Evolutionary conservation across 2,113 vertebrate genomes (phyloP), one percentile per base, ranked within the genome.

Genomic region (Phoenicopterus ruber): DNA sequence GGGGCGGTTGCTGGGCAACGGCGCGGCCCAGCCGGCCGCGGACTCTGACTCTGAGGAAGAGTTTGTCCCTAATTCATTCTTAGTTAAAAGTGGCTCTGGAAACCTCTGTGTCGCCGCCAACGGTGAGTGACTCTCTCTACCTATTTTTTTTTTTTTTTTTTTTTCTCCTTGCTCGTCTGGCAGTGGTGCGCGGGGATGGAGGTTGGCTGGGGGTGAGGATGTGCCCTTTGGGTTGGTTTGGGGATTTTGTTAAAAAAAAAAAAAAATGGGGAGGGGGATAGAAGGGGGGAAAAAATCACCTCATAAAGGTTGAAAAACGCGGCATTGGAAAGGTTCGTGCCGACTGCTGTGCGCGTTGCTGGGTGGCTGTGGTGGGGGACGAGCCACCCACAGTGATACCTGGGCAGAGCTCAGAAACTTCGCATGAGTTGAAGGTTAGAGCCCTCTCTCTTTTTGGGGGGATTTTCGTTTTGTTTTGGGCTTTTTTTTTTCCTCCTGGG

Each of bases 21-120:
- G 98, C 98, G 99, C 98, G 98, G 98, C 98, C 98, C 99, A 98
- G 98, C 98, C 99, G 98, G 98, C 98, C 99, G 99, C 98, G 98
- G 99, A 99, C 98, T 99, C 99, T 98, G 99, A 99, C 98, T 99
- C 99, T 98, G 99, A 99, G 96, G 99, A 99, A 98, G 99, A 99
- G 98, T 99, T 99, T 99, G 99, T 98, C 98, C 99, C 99, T 97
- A 98, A 99, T 98, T 99, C 99, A 97, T 99, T 99, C 99, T 99
- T 99, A 99, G 99, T 99, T 99, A 99, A 99, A 98, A 99, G 98
- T 98, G 99, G 98, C 98, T 99, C 99, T 97, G 99, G 98, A 97
- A 99, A 98, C 98, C 98, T 99, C 97, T 98, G 98, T 97, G 98
- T 98, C 98, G 98, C 99, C 81, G 97, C 98, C 82, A 98, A 99